Base-by-base conservation (phyloP, 53 echinoderm and acorn worm species). In the Luidia sarsii region DNA sequence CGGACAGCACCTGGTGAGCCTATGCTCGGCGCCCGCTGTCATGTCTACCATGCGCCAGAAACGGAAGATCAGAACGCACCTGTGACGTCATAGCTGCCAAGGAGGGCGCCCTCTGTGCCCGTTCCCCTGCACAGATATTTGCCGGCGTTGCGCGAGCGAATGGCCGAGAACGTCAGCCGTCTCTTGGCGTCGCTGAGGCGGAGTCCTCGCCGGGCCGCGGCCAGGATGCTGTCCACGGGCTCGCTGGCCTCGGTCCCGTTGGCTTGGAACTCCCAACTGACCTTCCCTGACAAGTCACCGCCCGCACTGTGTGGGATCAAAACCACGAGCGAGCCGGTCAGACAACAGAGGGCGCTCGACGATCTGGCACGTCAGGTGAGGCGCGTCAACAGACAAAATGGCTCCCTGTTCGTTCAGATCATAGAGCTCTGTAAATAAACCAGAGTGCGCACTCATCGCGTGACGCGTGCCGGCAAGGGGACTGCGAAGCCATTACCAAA, bases 41-140 rank as follows among this genome's bases (percentile, higher is more conserved):
- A n/a, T n/a, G n/a, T n/a, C n/a, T n/a, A n/a, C n/a, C n/a, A n/a
- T n/a, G n/a, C n/a, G n/a, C n/a, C n/a, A n/a, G 11, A 41, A 41
- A 41, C 41, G 11, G 11, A 41, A 41, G 6, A 11, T 11, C 41
- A 41, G 6, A 41, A 52, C 70, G 18, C 3, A 69, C 70, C 51
- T 32, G 70, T 69, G 1, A 69, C 34, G 34, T 69, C 70, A 50
- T 69, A 50, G 29, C n/a, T 50, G 19, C 70, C 33, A 3, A 50
- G 7, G 9, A 50, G 19, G 14, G 8, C 30, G 7, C 30, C 48
- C 3, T 41, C 11, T 41, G 31, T 39, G 28, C 50, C 50, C 45
- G 43, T 18, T 27, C n/a, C 27, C 9, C 48, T 50, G 33, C 70
- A 69, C 18, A 69, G 18, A 69, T 69, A 69, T 34, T 69, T 69